Evolutionary conservation across 2,797 vertebrate species (phyloP).

Genomic region (Pipistrellus pipistrellus): DNA sequence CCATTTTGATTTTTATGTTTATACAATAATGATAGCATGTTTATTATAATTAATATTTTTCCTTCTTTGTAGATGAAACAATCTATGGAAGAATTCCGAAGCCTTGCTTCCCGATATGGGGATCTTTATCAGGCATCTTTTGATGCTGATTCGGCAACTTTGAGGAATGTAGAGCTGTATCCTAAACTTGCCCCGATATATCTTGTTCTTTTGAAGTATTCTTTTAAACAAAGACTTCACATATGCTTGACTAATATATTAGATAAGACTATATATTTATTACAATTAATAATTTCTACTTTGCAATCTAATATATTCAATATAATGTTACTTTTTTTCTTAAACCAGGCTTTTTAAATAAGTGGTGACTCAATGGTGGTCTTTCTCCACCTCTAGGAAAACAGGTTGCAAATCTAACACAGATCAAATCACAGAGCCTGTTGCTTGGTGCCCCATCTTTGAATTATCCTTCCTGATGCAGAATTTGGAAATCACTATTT

Average conservation of each 20-base stretch:
- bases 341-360: not conserved
- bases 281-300: conserved; percentile 25
- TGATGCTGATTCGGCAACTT: conserved; percentile 96
- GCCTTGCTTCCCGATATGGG: conserved; percentile 94
- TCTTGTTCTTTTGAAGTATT: not conserved
- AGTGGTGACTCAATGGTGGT: not conserved
- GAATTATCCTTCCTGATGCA: not conserved
- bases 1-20: conserved; percentile 26
- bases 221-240: conserved; percentile 33
- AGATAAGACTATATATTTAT: conserved; percentile 14
- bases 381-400: not conserved
- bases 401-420: not conserved
- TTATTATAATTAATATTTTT: not conserved
- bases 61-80: conserved; percentile 94
- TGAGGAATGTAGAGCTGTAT: conserved; percentile 98
- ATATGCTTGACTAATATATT: not conserved
- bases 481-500: not conserved
- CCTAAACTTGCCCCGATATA: conserved; percentile 84
- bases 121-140: conserved; percentile 98
- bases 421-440: not conserved
- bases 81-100: conserved; percentile 97
- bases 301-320: conserved; percentile 14
- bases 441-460: not conserved
- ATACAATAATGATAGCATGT: not conserved
- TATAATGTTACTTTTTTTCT: conserved; percentile 48